phyloP scores from a whole-genome alignment of 2,797 vertebrate genomes.

The Sebastes miniatus region DNA sequence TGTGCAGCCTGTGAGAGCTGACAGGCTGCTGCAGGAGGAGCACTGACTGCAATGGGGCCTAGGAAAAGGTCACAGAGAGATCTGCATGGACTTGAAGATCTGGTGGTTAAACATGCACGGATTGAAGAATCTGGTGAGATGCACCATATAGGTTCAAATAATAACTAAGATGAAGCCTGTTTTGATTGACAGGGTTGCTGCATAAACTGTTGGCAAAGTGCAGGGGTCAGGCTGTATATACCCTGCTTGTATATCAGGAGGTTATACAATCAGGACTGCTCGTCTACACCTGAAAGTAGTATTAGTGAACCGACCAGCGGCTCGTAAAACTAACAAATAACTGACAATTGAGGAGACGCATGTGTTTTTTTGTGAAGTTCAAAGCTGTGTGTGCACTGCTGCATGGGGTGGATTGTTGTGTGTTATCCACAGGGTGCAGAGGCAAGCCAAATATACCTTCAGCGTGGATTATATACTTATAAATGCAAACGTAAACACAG shows the following conservation, averaged over 20 bases:
- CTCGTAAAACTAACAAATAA: not conserved
- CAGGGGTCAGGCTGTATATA: not conserved
- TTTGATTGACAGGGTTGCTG: not conserved
- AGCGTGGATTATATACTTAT: not conserved
- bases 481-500: not conserved
- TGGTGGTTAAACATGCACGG: slow-evolving; percentile 52
- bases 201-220: not conserved
- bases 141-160: not conserved
- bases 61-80: slow-evolving; percentile 56
- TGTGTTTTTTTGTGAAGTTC: not conserved
- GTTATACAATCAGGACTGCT: not conserved
- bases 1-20: not conserved
- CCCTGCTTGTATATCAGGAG: too few relatives aligned
- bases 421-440: not conserved
- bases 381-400: not conserved
- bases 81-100: slow-evolving; percentile 14
- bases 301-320: not conserved
- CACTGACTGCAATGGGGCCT: slow-evolving; percentile 35
- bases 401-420: not conserved
- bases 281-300: not conserved
- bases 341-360: not conserved
- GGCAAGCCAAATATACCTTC: not conserved
- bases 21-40: slow-evolving; percentile 5
- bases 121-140: slow-evolving; percentile 52
- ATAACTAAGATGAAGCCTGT: rapidly evolving